Conservation (phyloP, 2,113 vertebrate genomes). For the Tachysurus fulvidraco region DNA sequence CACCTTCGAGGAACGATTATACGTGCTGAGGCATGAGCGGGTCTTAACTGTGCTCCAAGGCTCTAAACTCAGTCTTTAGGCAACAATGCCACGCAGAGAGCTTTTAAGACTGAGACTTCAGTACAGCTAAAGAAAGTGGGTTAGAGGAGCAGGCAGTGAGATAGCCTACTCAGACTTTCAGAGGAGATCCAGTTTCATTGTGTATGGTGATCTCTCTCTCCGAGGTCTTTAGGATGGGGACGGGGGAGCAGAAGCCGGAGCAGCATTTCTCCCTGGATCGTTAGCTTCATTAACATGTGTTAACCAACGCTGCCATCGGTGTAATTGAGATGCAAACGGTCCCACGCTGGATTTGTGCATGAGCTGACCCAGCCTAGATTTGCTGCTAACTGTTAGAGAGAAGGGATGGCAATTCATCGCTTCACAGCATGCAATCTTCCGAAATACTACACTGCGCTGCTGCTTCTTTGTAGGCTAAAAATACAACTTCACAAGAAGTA, state of each 20-base stretch:
- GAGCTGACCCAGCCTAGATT: constrained; percentile 11
- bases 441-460: constrained; percentile 7
- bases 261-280: constrained; percentile 61
- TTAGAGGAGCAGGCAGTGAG: constrained; percentile 22
- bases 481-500: not conserved
- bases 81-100: constrained; percentile 28
- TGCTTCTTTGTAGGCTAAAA: constrained; percentile 1
- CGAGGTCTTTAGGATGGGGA: constrained; percentile 40
- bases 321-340: constrained; percentile 76
- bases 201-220: constrained; percentile 45
- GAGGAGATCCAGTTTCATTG: constrained; percentile 55
- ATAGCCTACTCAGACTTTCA: constrained; percentile 40
- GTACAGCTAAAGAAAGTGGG: constrained; percentile 34
- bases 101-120: constrained; percentile 33
- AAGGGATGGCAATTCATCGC: constrained; percentile 19
- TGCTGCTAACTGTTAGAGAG: constrained; percentile 5
- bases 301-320: constrained; percentile 62
- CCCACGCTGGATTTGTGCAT: constrained; percentile 61
- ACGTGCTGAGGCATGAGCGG: not conserved
- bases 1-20: constrained; percentile 1
- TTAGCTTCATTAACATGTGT: constrained; percentile 77
- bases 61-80: not conserved
- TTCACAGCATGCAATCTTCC: constrained; percentile 6
- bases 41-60: not conserved
- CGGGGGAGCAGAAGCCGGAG: constrained; percentile 55